Conservation (phyloP, 2,113 vertebrate species). For the Orycteropus afer region DNA sequence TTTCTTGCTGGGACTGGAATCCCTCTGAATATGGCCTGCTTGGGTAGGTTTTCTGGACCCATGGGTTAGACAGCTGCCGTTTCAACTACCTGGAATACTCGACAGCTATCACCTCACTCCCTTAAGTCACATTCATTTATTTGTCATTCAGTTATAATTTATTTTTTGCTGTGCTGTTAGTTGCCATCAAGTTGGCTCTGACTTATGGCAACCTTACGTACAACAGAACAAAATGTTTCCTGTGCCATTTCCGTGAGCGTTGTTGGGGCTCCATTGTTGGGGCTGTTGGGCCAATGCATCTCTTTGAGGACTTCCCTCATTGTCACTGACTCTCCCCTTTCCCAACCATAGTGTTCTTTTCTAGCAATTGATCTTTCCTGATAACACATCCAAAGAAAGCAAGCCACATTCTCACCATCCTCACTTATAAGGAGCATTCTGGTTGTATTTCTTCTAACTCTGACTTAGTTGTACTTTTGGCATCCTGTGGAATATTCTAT, state of each 20-base stretch:
- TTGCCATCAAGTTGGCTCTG: neutral
- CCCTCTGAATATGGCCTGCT: neutral
- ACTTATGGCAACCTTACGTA: neutral
- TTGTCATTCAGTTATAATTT: neutral
- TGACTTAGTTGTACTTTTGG: neutral
- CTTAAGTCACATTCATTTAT: neutral
- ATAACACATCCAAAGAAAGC: too few species aligned
- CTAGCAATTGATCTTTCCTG: neutral
- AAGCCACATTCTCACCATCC: too few species aligned
- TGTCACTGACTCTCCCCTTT: neutral
- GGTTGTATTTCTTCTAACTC: neutral
- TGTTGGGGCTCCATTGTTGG: neutral
- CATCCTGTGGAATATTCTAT: neutral
- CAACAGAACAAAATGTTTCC: neutral
- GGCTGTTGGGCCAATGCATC: neutral
- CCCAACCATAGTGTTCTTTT: neutral
- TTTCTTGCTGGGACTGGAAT: neutral
- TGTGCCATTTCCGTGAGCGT: neutral
- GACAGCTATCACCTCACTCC: neutral
- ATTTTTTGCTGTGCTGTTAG: neutral
- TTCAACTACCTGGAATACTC: neutral
- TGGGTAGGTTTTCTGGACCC: neutral
- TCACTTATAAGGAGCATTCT: neutral
- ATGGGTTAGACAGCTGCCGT: neutral
- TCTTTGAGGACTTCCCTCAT: neutral